Percentiles rank a stretch among this genome's conserved stretches.
phyloP scores from a whole-genome alignment of 1,140 invertebrate genomes.

The Venustaconcha ellipsiformis region DNA sequence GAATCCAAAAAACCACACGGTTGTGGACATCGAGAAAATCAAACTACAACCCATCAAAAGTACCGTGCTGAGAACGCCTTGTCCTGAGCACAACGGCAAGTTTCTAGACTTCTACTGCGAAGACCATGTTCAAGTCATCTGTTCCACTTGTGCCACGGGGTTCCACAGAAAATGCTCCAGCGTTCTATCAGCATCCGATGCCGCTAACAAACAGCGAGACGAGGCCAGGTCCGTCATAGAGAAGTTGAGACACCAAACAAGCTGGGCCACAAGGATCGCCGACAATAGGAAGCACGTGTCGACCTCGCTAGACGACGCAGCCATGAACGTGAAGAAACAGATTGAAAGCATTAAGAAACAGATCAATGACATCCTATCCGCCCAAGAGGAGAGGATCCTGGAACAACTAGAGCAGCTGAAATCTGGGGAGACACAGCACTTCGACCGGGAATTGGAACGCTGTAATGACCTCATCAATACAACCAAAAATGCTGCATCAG shows the following conservation, averaged over 20 bases:
- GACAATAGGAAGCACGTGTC: constrained; percentile 36
- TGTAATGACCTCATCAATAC: constrained; percentile 36
- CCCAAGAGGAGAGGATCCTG: constrained; percentile 30
- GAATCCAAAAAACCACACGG: constrained; percentile 23
- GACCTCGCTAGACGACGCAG: constrained; percentile 27
- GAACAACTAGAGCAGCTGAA: constrained; percentile 32
- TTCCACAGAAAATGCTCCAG: constrained; percentile 38
- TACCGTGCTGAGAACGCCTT: constrained; percentile 27
- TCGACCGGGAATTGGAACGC: constrained; percentile 32
- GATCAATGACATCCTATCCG: constrained; percentile 35
- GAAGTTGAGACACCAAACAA: constrained; percentile 34
- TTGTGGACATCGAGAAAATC: constrained; percentile 36
- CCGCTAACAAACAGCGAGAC: constrained; percentile 34
- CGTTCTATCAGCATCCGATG: constrained; percentile 33
- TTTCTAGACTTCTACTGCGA: constrained; percentile 39
- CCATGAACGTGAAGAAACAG: constrained; percentile 33
- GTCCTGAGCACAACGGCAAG: constrained; percentile 37
- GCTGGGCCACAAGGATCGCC: constrained; percentile 33
- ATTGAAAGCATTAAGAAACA: constrained; percentile 36
- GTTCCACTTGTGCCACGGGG: constrained; percentile 36
- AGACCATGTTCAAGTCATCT: constrained; percentile 39
- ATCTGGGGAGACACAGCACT: constrained; percentile 28
- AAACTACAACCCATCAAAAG: constrained; percentile 33
- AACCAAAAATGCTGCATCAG: constrained; percentile 31
- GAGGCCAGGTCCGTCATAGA: constrained; percentile 32